Percentiles rank a stretch among this genome's conserved stretches.
Evolutionary conservation across 2,888 invertebrate genomes (phyloP).

Genomic region (Entomobrya multifasciata): DNA sequence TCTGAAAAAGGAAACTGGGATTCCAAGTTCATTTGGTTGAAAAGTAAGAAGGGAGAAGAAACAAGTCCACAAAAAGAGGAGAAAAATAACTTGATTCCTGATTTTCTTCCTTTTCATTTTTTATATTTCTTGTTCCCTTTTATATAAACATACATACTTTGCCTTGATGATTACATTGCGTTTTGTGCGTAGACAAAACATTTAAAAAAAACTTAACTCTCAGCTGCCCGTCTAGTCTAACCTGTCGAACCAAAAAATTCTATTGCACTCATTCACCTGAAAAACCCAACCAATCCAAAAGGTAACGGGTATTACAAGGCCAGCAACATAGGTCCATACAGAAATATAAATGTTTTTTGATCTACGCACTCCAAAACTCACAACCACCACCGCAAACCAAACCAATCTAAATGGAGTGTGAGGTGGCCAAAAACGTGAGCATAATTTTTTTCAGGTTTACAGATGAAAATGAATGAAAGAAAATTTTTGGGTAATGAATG

Average conservation of each 20-base stretch:
- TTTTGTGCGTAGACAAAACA: neutral
- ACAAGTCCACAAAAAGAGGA: constrained; percentile 54
- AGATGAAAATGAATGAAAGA: constrained; percentile 35
- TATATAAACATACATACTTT: neutral
- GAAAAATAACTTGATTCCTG: constrained; percentile 72
- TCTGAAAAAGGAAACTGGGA: constrained; percentile 73
- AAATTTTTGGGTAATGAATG: constrained; percentile 49
- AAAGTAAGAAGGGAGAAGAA: constrained; percentile 17
- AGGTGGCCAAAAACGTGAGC: neutral
- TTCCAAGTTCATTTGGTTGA: constrained; percentile 64
- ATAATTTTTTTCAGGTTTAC: neutral
- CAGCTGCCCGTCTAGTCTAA: constrained; percentile 67
- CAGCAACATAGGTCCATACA: constrained; percentile 4
- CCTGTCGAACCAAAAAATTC: constrained; percentile 65
- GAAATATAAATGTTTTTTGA: constrained; percentile 21
- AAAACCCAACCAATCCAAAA: constrained; percentile 44
- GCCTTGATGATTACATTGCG: neutral
- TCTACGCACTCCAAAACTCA: neutral
- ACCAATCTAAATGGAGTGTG: no score
- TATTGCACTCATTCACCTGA: neutral
- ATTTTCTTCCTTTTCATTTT: constrained; percentile 65
- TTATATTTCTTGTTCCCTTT: constrained; percentile 52
- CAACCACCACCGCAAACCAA: neutral
- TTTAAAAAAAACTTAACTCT: no score
- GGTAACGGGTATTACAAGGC: constrained; percentile 15